Evolutionary conservation across 2,888 invertebrate genomes (phyloP).

Genomic region (Orthosia gothica): DNA sequence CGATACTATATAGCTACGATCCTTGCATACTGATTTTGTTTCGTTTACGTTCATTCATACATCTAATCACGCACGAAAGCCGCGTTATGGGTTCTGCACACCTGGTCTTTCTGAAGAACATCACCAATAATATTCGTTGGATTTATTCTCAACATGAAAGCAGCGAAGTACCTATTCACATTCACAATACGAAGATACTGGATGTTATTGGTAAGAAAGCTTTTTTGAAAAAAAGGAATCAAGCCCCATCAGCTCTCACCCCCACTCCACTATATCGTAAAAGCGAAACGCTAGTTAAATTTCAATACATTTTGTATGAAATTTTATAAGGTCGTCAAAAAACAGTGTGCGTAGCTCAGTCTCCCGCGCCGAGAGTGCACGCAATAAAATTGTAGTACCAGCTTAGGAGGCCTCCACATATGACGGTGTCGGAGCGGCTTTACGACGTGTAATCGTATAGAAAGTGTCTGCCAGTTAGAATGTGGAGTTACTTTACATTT

Average conservation of each 20-base stretch:
- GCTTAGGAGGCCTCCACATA: constrained; percentile 50
- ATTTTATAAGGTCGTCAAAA: constrained; percentile 64
- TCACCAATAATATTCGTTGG: too few species aligned
- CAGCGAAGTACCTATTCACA: neutral
- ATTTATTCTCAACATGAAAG: too few species aligned
- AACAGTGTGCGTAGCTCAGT: constrained; percentile 38
- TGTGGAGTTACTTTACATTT: constrained; percentile 51
- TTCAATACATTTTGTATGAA: constrained; percentile 54
- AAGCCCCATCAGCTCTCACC: neutral
- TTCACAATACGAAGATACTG: neutral
- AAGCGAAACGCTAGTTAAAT: constrained; percentile 23
- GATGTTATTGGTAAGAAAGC: neutral
- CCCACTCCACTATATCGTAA: constrained; percentile 42
- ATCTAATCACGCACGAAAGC: too few species aligned
- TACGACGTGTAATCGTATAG: constrained; percentile 53
- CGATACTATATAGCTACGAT: too few species aligned
- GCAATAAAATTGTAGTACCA: constrained; percentile 58
- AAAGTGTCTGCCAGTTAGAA: constrained; percentile 41
- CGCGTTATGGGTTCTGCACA: too few species aligned
- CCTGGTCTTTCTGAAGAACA: too few species aligned
- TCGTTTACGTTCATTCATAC: too few species aligned
- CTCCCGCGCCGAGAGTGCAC: constrained; percentile 36
- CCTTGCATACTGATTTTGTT: too few species aligned
- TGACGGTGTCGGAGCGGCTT: constrained; percentile 42
- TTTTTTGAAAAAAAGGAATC: constrained; percentile 1